These are phyloP conservation scores for Liparis tanakae DNA, from an alignment of 2,797 vertebrate genomes.

Conservation along the genomic window DNA sequence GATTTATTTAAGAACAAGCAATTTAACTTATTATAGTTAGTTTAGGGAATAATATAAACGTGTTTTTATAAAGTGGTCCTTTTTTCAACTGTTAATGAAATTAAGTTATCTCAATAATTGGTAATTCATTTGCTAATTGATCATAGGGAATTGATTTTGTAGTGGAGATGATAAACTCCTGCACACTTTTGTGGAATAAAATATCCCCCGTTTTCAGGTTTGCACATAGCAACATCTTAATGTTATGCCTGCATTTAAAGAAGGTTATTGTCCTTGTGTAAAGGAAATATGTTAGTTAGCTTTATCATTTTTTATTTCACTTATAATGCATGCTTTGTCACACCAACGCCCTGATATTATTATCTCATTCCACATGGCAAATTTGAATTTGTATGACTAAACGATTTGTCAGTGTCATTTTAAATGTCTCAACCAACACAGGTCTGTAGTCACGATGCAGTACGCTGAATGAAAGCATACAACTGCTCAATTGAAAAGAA, in stretches of 20 bases:
- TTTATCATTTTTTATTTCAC: slow-evolving; percentile 71
- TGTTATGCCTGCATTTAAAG: slow-evolving; percentile 51
- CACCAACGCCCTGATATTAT: slow-evolving; percentile 63
- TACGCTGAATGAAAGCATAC: slow-evolving; percentile 74
- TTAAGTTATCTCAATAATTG: slow-evolving; percentile 70
- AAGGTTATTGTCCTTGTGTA: slow-evolving; percentile 68
- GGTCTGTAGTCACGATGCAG: slow-evolving; percentile 77
- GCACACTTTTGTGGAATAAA: slow-evolving; percentile 52
- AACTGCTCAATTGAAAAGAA: slow-evolving; percentile 61
- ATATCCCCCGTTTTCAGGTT: slow-evolving; percentile 46
- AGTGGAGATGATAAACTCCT: slow-evolving; percentile 31
- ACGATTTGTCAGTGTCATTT: slow-evolving; percentile 58
- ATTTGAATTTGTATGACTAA: slow-evolving; percentile 51
- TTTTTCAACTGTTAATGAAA: slow-evolving; percentile 79
- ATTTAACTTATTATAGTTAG: slow-evolving; percentile 90
- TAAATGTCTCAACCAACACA: slow-evolving; percentile 53
- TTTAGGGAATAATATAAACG: slow-evolving; percentile 87
- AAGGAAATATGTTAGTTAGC: slow-evolving; percentile 73
- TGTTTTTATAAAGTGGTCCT: slow-evolving; percentile 78
- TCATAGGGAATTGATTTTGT: slow-evolving; percentile 48
- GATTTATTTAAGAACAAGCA: slow-evolving; percentile 88
- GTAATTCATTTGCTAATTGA: slow-evolving; percentile 71
- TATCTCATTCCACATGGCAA: slow-evolving; percentile 59
- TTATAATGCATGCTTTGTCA: slow-evolving; percentile 79
- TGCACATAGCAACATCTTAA: slow-evolving; percentile 48